Evolutionary conservation across 2,797 vertebrate species (phyloP).

Genomic region (Tachyglossus aculeatus): DNA sequence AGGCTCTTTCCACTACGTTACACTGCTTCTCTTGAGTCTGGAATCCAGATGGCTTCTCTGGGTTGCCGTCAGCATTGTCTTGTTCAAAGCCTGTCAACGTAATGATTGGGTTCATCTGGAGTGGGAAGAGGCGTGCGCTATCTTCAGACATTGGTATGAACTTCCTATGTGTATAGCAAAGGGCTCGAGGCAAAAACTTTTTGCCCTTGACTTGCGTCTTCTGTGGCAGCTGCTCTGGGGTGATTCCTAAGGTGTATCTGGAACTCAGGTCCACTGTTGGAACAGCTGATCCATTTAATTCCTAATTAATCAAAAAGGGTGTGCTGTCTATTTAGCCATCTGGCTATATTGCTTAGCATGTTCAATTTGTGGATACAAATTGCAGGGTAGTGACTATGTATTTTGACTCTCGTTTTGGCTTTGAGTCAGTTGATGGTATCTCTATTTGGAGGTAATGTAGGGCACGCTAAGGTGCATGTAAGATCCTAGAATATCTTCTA

Average conservation of each 20-base stretch:
- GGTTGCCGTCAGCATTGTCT: slow-evolving; percentile 6
- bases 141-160: slow-evolving; percentile 7
- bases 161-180: too few species aligned
- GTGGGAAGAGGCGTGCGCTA: slow-evolving; percentile 9
- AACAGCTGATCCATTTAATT: slow-evolving; percentile 73
- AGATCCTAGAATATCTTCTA: too few species aligned
- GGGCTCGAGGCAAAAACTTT: too few species aligned
- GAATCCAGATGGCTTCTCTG: too few species aligned
- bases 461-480: too few species aligned
- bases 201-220: too few species aligned
- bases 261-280: slow-evolving; percentile 54
- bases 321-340: slow-evolving; percentile 75
- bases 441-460: too few species aligned
- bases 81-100: slow-evolving; percentile 14
- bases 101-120: not conserved
- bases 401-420: slow-evolving; percentile 67
- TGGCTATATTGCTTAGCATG: slow-evolving; percentile 72
- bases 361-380: slow-evolving; percentile 64
- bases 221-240: not conserved
- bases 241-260: slow-evolving; percentile 44
- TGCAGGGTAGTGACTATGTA: slow-evolving; percentile 65
- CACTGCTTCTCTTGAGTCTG: too few species aligned
- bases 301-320: slow-evolving; percentile 71
- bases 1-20: too few species aligned
- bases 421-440: slow-evolving; percentile 56